Conservation (phyloP, 1,140 invertebrate species). For the Sminthurinus signatus region DNA sequence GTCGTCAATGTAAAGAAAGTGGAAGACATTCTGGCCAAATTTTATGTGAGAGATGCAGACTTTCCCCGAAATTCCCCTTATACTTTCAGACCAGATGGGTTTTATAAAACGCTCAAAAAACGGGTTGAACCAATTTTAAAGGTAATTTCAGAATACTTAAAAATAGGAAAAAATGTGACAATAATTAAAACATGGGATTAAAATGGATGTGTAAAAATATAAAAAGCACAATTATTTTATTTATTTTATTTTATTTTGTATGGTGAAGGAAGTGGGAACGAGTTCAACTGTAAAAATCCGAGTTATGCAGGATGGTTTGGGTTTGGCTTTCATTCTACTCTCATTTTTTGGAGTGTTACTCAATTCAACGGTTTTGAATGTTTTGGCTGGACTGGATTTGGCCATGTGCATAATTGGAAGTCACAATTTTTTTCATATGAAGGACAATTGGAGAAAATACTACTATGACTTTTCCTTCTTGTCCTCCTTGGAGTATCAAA, state of each 20-base stretch:
- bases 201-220: too few relatives aligned
- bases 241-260: neutral
- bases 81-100: slow-evolving; percentile 36
- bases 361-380: slow-evolving; percentile 6
- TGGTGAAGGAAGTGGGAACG: slow-evolving; percentile 39
- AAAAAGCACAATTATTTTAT: slow-evolving; percentile 47
- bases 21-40: slow-evolving; percentile 36
- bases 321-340: slow-evolving; percentile 24
- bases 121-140: slow-evolving; percentile 38
- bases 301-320: slow-evolving; percentile 39
- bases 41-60: slow-evolving; percentile 30
- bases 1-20: slow-evolving; percentile 28
- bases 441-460: slow-evolving; percentile 74
- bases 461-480: slow-evolving; percentile 63
- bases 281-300: slow-evolving; percentile 31
- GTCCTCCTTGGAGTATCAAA: slow-evolving; percentile 64
- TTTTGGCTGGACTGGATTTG: slow-evolving; percentile 53
- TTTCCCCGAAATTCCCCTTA: slow-evolving; percentile 39
- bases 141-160: slow-evolving; percentile 24
- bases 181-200: too few relatives aligned
- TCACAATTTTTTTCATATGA: slow-evolving; percentile 77
- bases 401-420: slow-evolving; percentile 53
- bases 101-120: slow-evolving; percentile 37
- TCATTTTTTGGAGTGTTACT: slow-evolving; percentile 1
- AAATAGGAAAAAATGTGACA: too few relatives aligned